Base-by-base conservation (phyloP, 2,797 vertebrate species). In the Acanthurus tractus region DNA sequence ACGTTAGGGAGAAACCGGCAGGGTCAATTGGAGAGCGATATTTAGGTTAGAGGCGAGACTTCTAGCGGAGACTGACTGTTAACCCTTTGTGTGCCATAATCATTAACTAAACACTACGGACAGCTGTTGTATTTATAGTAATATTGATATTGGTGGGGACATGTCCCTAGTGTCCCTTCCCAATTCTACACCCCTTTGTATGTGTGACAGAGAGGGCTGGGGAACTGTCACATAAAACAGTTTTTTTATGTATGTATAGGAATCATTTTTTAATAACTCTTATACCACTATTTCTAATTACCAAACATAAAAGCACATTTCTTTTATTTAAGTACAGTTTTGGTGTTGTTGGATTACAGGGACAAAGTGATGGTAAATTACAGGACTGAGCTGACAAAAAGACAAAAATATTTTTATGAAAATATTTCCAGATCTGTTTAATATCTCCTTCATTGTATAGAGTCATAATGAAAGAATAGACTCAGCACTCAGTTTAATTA, bases 61-160 rank as follows among this genome's bases (percentile, higher is more conserved):
- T n/a, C n/a, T n/a, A n/a, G n/a, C n/a, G n/a, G n/a, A n/a, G n/a
- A n/a, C n/a, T n/a, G n/a, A n/a, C n/a, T n/a, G n/a, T n/a, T n/a
- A n/a, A n/a, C n/a, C n/a, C n/a, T n/a, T n/a, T n/a, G n/a, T n/a
- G n/a, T n/a, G n/a, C n/a, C n/a, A n/a, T n/a, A n/a, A n/a, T n/a
- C n/a, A n/a, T n/a, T n/a, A n/a, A n/a, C n/a, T n/a, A n/a, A n/a
- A n/a, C n/a, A n/a, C n/a, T n/a, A n/a, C n/a, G n/a, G n/a, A n/a
- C n/a, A n/a, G n/a, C n/a, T n/a, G n/a, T n/a, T n/a, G n/a, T n/a
- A n/a, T n/a, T n/a, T n/a, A n/a, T n/a, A n/a, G n/a, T n/a, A 95
- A 95, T 74, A 91, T 89, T 89, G 89, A 90, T 78, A 76, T 86
- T 94, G 96, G 96, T 96, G 96, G 96, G 95, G 95, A 94, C 93